phyloP scores from a whole-genome alignment of 2,113 vertebrate species.

The Leucoraja erinaceus region DNA sequence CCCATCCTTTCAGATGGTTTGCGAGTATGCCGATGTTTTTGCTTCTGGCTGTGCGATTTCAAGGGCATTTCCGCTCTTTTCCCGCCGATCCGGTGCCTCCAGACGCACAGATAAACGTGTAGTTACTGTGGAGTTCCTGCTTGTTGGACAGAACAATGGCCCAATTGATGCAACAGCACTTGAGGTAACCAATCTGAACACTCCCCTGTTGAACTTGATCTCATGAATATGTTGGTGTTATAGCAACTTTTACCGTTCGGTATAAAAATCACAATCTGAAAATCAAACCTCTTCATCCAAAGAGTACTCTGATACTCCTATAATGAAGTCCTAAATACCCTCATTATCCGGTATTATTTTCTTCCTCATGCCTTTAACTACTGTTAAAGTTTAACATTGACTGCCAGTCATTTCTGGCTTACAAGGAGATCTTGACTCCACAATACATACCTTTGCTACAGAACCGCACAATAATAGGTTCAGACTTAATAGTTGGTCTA shows the following conservation, averaged over 20 bases:
- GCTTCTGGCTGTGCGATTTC: conserved; percentile 83
- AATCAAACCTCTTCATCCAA: neutral
- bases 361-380: neutral
- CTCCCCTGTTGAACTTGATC: neutral
- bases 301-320: neutral
- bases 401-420: neutral
- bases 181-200: conserved; percentile 59
- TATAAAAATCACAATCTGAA: neutral
- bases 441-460: neutral
- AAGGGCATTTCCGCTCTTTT: conserved; percentile 86
- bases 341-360: neutral
- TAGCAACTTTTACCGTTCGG: neutral
- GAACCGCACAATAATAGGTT: neutral
- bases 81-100: conserved; percentile 72
- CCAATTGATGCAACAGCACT: conserved; percentile 67
- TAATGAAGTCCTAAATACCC: neutral
- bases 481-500: neutral
- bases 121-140: conserved; percentile 77
- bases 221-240: neutral
- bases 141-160: conserved; percentile 74
- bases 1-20: conserved; percentile 76
- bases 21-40: conserved; percentile 80
- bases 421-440: neutral
- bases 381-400: neutral
- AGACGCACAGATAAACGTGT: conserved; percentile 74